A percentile compares a stretch with the other conserved stretches of the same genome.
Evolutionary conservation across 2,113 vertebrate genomes (phyloP).

Genomic region (Coreoperca whiteheadi): DNA sequence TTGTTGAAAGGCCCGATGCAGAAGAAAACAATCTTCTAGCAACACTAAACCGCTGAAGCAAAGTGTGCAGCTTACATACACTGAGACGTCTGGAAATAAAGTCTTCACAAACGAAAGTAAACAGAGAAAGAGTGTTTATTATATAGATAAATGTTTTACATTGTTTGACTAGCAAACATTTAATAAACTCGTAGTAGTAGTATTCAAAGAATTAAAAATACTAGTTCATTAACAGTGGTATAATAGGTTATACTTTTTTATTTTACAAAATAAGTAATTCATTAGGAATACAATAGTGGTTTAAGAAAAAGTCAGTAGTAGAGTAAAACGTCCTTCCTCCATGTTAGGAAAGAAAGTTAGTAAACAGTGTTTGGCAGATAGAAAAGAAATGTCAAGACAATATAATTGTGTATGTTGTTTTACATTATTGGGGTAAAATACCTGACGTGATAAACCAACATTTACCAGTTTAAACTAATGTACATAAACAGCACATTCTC

Average conservation of each 20-base stretch:
- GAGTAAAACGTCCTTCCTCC: slow-evolving; percentile 20
- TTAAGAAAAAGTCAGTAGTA: slow-evolving; percentile 41
- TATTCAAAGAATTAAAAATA: slow-evolving; percentile 51
- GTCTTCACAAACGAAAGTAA: not conserved
- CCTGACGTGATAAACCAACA: not conserved
- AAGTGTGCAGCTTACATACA: not conserved
- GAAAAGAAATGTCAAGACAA: slow-evolving; percentile 2
- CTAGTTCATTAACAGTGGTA: slow-evolving; percentile 37
- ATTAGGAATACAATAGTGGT: slow-evolving; percentile 29
- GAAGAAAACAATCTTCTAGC: not conserved
- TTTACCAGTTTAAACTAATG: not conserved
- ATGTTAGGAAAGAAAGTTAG: slow-evolving; percentile 26
- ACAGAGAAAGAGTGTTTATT: slow-evolving; percentile 55
- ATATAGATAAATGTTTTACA: slow-evolving; percentile 37
- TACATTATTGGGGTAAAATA: slow-evolving; percentile 46
- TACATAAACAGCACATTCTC: slow-evolving; percentile 41
- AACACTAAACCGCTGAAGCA: not conserved
- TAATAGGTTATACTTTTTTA: slow-evolving; percentile 23
- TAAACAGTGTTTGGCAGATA: slow-evolving; percentile 1
- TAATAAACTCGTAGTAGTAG: slow-evolving; percentile 26
- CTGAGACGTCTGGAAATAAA: slow-evolving; percentile 9
- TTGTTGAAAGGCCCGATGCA: not conserved
- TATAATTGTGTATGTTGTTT: slow-evolving; percentile 13
- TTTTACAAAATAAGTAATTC: slow-evolving; percentile 47
- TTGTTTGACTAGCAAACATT: slow-evolving; percentile 57